Percentiles rank a stretch among this genome's conserved stretches.
Conservation (phyloP, 2,113 vertebrate species). For the Heloderma charlesbogerti region DNA sequence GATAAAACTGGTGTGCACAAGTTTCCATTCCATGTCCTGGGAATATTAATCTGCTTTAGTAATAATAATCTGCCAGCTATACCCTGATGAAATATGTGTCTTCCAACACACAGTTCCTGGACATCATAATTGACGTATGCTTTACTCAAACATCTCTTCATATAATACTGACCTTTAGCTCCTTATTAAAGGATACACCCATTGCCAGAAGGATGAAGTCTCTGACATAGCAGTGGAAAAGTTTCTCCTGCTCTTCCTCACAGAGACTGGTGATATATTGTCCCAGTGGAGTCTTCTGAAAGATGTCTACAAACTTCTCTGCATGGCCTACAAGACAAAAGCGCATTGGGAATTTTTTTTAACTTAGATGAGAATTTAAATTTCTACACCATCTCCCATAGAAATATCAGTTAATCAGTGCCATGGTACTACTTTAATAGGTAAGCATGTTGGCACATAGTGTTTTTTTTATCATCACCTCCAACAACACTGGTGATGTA, state of each 20-base stretch:
- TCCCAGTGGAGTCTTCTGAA: conserved; percentile 87
- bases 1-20: not conserved
- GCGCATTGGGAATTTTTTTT: too few relatives aligned
- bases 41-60: not conserved
- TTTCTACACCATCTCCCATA: not conserved
- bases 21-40: not conserved
- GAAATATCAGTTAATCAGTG: conserved; percentile 27
- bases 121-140: rapidly evolving
- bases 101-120: rapidly evolving
- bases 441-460: not conserved
- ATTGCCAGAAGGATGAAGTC: conserved; percentile 89
- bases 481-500: too few relatives aligned
- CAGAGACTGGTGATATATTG: conserved; percentile 74
- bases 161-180: conserved; percentile 79
- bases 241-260: conserved; percentile 69
- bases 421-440: not conserved
- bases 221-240: conserved; percentile 83
- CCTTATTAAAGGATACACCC: conserved; percentile 71
- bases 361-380: conserved; percentile 10
- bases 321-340: conserved; percentile 74
- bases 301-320: conserved; percentile 84
- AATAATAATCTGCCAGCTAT: not conserved
- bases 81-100: not conserved
- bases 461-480: too few relatives aligned
- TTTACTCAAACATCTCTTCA: not conserved